Base-by-base conservation (phyloP, 1,140 invertebrate genomes). In the Phymorhynchus buccinoides region DNA sequence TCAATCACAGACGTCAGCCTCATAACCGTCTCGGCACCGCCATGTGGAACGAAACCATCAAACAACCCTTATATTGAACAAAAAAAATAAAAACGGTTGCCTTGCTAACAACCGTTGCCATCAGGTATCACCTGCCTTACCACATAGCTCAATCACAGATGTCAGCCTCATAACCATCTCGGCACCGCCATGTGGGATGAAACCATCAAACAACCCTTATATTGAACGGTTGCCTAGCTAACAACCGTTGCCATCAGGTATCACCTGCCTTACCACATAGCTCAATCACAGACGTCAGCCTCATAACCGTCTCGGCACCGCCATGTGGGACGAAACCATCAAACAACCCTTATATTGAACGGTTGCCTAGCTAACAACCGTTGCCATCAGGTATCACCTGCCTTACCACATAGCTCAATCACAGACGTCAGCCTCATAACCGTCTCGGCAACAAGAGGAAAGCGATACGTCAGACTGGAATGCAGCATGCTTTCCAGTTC, bases 391-490 rank as follows among this genome's bases (percentile, higher is more conserved):
- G 6, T 30, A 14, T 2, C 75, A 37, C 3, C 14, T 78, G 75
- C 4, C 44, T 56, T 79, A 12, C 27, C 27, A 52, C 77, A 79
- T 27, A 79, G 77, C 30, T 86, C 85, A 66, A 85, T 52, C 32
- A 84, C 75, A 78, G 75, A 83, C 32, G 82, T 82, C 27, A 89
- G 30, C 80, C 84, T 87, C 85, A 87, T 87, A 22, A 89, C 41
- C n/a, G 84, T 79, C 71, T 87, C 85, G 7, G 86, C 86, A 71
- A 86, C 88, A 30, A 89, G 52, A 27, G 88, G 88, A 80, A 87
- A 88, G 32, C 22, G 62, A 14, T 41, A 32, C 1, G 35, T 83
- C 62, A 83, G 27, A 16, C 44, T 39, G 16, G 41, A 44, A 12
- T 79, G n/a, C 41, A 83, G 56, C 4, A 39, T 6, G n/a, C n/a